Evolutionary conservation across 2,113 vertebrate species (phyloP), one percentile per base, ranked within the genome.

Genomic region (Gopherus flavomarginatus): DNA sequence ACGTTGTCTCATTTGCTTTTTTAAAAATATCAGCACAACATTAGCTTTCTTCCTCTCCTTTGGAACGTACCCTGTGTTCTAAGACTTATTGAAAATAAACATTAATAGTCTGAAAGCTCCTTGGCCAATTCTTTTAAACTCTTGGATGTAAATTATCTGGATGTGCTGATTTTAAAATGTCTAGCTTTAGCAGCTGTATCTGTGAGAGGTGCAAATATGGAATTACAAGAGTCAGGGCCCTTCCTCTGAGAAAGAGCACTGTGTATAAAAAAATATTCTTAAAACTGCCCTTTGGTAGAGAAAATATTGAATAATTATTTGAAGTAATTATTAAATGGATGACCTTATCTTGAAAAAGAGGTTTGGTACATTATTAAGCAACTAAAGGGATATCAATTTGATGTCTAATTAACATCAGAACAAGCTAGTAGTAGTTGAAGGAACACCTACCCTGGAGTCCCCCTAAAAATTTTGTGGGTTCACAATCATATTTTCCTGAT

Each of bases 21-120:
- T 89, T 26, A 47, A 56, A 59, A 8, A 83, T 31, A 35, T 49
- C 42, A 65, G 31, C 31, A 38, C 4, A 26, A 35, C 16, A n/a
- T 69, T n/a, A n/a, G 62, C 62, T 69, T 59, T 49, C 13, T 14
- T 52, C 90, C 87, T 88, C 54, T 69, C 89, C 47, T 54, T n/a
- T n/a, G 35, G 65, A 38, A 21, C 35, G 21, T n/a, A 1, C 65
- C 35, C 17, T n/a, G 9, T 21, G 8, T 21, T 72, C 65, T 5
- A 44, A 44, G n/a, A n/a, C 6, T 11, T 24, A 65, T 69, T 54
- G 42, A 93, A 95, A 93, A 35, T 47, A 19, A 86, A 4, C 2
- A 22, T 1, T 42, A 94, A 81, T 35, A 10, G 6, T 3, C 57
- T 81, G 42, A 75, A 54, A 93, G 57, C 10, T 42, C 78, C 49